Conservation (phyloP, 2,888 invertebrate species). For the Torymus texanus region DNA sequence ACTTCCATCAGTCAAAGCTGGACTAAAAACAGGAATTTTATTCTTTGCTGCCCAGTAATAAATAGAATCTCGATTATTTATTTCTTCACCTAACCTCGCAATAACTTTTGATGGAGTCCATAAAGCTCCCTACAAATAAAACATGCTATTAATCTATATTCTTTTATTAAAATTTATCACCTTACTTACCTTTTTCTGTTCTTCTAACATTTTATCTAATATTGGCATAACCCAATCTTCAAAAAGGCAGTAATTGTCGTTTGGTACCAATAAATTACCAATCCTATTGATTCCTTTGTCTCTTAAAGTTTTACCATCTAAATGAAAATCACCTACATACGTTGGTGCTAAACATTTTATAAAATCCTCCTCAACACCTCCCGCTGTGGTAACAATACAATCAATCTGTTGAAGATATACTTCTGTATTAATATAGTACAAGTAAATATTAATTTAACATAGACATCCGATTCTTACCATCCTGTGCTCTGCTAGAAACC, state of each 20-base stretch:
- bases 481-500: constrained; percentile 89
- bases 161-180: constrained; percentile 5
- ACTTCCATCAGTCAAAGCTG: constrained; percentile 98
- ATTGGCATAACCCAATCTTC: constrained; percentile 98
- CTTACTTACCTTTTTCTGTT: constrained; percentile 82
- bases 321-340: constrained; percentile 91
- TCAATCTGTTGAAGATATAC: constrained; percentile 81
- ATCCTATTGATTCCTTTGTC: constrained; percentile 92
- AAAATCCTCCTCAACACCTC: constrained; percentile 98
- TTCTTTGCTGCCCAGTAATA: constrained; percentile 98
- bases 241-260: constrained; percentile 98
- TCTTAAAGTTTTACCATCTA: constrained; percentile 87
- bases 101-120: constrained; percentile 97
- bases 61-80: constrained; percentile 92
- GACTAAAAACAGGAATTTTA: constrained; percentile 97
- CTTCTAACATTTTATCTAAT: constrained; percentile 91
- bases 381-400: constrained; percentile 97
- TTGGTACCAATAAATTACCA: constrained; percentile 96
- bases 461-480: constrained; percentile 77
- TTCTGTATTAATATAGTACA: constrained; percentile 8
- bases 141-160: constrained; percentile 15
- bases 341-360: constrained; percentile 98
- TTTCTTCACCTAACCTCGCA: constrained; percentile 89
- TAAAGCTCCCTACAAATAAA: constrained; percentile 76
- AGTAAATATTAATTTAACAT: not conserved